Conservation (phyloP, 2,888 invertebrate genomes). For the Calliopum simillimum region DNA sequence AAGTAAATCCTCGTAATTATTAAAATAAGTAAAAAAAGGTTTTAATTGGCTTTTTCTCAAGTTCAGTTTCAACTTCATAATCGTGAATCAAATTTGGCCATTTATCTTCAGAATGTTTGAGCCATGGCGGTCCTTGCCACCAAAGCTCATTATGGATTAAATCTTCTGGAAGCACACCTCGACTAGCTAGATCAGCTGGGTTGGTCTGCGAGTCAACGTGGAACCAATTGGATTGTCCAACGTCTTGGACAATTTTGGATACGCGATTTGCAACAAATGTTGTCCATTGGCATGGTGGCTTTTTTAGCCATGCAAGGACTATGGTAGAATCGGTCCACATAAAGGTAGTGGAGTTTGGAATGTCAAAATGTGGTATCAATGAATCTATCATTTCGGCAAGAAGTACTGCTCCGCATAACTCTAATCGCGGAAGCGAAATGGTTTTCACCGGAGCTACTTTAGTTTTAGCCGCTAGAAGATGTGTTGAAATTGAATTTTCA, state of each 20-base stretch:
- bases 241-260: neutral
- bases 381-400: constrained; percentile 21
- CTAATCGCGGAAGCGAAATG: constrained; percentile 31
- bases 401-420: constrained; percentile 29
- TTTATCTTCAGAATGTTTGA: neutral
- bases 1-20: neutral
- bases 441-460: too few species aligned
- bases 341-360: neutral
- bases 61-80: too few species aligned
- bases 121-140: constrained; percentile 18
- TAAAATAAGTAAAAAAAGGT: neutral
- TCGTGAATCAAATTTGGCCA: neutral
- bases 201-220: too few species aligned
- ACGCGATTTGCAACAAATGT: constrained; percentile 24
- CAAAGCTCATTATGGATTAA: neutral
- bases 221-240: neutral
- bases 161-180: constrained; percentile 9
- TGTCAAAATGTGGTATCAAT: neutral
- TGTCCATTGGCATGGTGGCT: constrained; percentile 20
- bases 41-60: neutral
- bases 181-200: constrained; percentile 12
- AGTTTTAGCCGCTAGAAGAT: too few species aligned
- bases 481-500: too few species aligned
- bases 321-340: constrained; percentile 22
- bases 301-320: constrained; percentile 23